Evolutionary conservation across 2,113 vertebrate species (phyloP).

Genomic region (Calypte anna): DNA sequence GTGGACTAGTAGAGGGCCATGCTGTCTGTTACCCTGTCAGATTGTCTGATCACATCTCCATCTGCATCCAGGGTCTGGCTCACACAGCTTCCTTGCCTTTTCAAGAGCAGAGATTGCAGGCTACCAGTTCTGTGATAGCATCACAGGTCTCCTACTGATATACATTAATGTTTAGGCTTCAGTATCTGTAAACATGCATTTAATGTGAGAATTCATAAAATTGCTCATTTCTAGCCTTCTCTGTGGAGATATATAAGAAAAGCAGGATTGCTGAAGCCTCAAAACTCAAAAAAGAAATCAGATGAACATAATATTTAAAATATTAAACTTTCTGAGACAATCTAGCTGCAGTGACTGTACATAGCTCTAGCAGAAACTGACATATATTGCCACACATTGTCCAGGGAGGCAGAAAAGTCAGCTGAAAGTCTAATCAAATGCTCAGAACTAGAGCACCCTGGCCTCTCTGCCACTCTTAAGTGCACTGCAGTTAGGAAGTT

Average conservation of each 20-base stretch:
- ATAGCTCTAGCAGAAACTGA: background rate
- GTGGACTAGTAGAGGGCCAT: background rate
- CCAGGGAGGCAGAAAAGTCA: background rate
- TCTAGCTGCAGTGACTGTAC: background rate
- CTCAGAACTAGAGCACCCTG: background rate
- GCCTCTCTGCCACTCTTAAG: fast-evolving
- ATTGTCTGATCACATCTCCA: background rate
- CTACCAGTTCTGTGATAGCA: background rate
- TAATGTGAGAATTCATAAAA: background rate
- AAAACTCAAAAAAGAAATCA: background rate
- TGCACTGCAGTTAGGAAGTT: background rate
- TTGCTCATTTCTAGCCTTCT: background rate
- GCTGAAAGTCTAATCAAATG: background rate
- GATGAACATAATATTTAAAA: background rate
- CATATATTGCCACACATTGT: background rate
- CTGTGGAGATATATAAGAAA: background rate
- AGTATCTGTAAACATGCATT: background rate
- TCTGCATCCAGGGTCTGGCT: background rate
- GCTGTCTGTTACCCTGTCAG: background rate
- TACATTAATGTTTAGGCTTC: background rate
- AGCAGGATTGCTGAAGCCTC: background rate
- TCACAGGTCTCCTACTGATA: background rate
- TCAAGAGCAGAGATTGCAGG: background rate
- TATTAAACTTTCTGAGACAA: background rate
- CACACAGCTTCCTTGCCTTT: background rate